Conservation (phyloP, 2,797 vertebrate species). For the Phalloptychus januarius region DNA sequence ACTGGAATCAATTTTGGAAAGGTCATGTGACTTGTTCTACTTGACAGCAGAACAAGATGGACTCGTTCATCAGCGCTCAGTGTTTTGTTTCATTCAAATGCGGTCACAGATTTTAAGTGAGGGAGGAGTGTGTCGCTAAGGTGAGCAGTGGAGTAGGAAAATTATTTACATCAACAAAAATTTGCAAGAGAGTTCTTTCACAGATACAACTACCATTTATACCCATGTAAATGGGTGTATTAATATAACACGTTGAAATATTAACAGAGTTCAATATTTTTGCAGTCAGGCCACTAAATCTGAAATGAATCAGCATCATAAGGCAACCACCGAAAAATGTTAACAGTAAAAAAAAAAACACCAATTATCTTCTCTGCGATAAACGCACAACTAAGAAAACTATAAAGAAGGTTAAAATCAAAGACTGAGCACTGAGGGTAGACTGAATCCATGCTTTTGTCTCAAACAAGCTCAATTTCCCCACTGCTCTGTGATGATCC, state of each 20-base stretch:
- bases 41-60: conserved; percentile 20
- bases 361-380: conserved; percentile 28
- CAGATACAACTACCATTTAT: not conserved
- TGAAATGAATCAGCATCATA: conserved; percentile 49
- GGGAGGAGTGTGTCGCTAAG: conserved; percentile 49
- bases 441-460: conserved; percentile 63
- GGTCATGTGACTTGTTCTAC: not conserved
- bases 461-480: conserved; percentile 68
- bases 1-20: conserved; percentile 15
- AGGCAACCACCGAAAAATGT: conserved; percentile 57
- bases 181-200: conserved; percentile 37
- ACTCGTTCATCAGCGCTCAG: conserved; percentile 27
- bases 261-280: not conserved
- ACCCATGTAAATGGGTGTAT: not conserved
- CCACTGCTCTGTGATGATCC: conserved; percentile 63
- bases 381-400: conserved; percentile 20
- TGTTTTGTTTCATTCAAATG: conserved; percentile 31
- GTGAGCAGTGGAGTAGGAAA: conserved; percentile 15
- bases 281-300: conserved; percentile 17
- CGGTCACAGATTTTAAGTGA: conserved; percentile 18
- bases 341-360: conserved; percentile 18
- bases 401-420: conserved; percentile 24
- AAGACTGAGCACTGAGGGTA: conserved; percentile 27
- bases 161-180: conserved; percentile 33
- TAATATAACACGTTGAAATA: not conserved